Evolutionary conservation across 2,113 vertebrate genomes (phyloP).

Genomic region (Strigops habroptila): DNA sequence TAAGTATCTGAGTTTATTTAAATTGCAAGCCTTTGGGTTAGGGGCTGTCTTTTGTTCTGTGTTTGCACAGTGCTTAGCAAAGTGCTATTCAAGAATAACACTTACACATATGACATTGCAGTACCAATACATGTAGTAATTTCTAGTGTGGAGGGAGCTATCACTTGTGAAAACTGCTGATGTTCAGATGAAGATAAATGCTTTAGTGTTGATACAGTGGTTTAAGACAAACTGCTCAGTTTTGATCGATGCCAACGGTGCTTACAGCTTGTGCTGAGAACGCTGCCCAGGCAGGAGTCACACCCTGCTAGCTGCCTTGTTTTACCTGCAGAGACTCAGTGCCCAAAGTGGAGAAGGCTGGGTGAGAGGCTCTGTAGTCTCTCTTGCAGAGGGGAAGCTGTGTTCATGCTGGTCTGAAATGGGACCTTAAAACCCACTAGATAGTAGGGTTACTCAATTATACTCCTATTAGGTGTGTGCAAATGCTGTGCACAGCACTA

Average conservation of each 20-base stretch:
- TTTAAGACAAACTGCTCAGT: neutral
- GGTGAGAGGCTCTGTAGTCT: neutral
- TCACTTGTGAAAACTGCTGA: neutral
- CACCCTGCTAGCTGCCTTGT: fast-evolving
- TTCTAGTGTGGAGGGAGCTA: neutral
- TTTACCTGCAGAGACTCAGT: neutral
- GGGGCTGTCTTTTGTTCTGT: neutral
- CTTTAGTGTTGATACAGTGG: neutral
- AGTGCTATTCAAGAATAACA: neutral
- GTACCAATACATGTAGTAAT: neutral
- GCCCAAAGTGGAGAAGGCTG: neutral
- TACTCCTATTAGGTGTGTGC: neutral
- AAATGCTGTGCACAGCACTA: neutral
- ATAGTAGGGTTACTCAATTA: neutral
- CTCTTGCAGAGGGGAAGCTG: neutral
- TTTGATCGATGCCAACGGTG: fast-evolving
- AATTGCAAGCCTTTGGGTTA: neutral
- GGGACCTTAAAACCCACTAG: neutral
- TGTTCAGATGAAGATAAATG: neutral
- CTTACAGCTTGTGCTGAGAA: neutral
- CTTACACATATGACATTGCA: fast-evolving
- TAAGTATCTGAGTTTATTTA: neutral
- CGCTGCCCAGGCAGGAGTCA: neutral
- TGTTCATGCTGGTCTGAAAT: fast-evolving
- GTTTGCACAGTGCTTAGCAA: neutral